Conservation (phyloP, 1,140 invertebrate genomes). For the Apis florea region DNA sequence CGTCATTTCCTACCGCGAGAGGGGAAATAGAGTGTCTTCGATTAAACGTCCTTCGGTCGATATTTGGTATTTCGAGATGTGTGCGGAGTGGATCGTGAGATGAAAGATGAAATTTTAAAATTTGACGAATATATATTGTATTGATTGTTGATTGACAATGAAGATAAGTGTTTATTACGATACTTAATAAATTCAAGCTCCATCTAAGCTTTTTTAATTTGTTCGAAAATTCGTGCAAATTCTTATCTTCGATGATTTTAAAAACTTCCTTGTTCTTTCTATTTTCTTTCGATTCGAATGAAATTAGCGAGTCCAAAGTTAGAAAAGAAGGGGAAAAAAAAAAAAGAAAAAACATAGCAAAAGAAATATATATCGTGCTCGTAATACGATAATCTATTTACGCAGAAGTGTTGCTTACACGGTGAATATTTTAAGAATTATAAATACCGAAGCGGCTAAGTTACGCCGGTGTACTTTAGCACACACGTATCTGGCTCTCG, state of each 20-base stretch:
- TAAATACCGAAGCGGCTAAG: slow-evolving; percentile 7
- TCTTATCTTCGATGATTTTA: too few relatives aligned
- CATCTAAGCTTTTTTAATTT: too few relatives aligned
- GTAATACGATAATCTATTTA: neutral
- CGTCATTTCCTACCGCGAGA: slow-evolving; percentile 1
- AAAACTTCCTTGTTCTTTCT: too few relatives aligned
- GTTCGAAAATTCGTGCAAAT: too few relatives aligned
- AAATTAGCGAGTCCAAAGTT: too few relatives aligned
- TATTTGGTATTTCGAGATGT: neutral
- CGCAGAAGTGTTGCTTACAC: neutral
- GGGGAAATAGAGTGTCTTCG: neutral
- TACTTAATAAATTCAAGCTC: too few relatives aligned
- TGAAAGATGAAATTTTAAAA: neutral
- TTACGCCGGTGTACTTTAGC: slow-evolving; percentile 2
- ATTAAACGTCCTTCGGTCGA: slow-evolving; percentile 7
- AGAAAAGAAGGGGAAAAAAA: too few relatives aligned
- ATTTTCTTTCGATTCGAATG: too few relatives aligned
- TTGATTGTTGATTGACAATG: too few relatives aligned
- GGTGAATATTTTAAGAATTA: slow-evolving; percentile 6
- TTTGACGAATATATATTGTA: too few relatives aligned
- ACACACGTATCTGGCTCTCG: neutral
- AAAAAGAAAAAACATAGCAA: neutral
- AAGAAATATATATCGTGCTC: neutral
- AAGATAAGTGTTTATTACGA: too few relatives aligned
- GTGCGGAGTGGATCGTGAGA: neutral